These are phyloP conservation scores for Coranthus polyacanthus DNA, from an alignment of 2,797 vertebrate species.

Conservation along the genomic window DNA sequence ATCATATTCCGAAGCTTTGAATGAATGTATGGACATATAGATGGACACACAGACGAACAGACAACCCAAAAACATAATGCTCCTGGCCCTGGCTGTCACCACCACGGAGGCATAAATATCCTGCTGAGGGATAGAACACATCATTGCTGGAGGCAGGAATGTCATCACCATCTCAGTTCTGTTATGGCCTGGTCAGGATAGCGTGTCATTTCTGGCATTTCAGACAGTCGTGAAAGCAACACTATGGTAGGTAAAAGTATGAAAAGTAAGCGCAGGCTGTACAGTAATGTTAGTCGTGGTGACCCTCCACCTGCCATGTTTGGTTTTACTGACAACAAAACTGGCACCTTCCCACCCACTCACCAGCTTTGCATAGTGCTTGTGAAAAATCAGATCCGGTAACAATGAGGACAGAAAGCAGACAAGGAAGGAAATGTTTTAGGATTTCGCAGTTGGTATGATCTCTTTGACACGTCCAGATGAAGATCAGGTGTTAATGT, in stretches of 20 bases:
- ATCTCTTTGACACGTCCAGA: neutral
- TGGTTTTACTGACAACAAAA: slow-evolving; percentile 37
- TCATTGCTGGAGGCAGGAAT: neutral
- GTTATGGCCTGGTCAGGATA: neutral
- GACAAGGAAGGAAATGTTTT: slow-evolving; percentile 5
- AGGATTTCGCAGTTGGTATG: neutral
- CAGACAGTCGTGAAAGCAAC: neutral
- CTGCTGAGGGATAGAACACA: slow-evolving; percentile 4
- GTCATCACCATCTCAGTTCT: neutral
- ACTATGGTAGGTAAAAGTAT: slow-evolving; percentile 6
- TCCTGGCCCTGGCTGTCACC: too few relatives aligned
- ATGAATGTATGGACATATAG: too few relatives aligned
- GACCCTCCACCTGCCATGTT: slow-evolving; percentile 39
- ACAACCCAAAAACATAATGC: too few relatives aligned
- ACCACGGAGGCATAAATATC: neutral
- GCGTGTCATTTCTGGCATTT: slow-evolving; percentile 4
- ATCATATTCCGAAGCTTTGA: too few relatives aligned
- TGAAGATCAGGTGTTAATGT: neutral
- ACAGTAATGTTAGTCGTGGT: slow-evolving; percentile 5
- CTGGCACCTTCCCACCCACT: slow-evolving; percentile 41
- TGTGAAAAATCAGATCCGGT: slow-evolving; percentile 17
- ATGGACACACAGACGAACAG: too few relatives aligned
- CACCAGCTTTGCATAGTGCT: slow-evolving; percentile 29
- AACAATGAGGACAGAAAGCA: slow-evolving; percentile 9
- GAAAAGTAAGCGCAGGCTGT: slow-evolving; percentile 16